phyloP scores from a whole-genome alignment of 2,113 vertebrate genomes.

The Lasiurus cinereus region DNA sequence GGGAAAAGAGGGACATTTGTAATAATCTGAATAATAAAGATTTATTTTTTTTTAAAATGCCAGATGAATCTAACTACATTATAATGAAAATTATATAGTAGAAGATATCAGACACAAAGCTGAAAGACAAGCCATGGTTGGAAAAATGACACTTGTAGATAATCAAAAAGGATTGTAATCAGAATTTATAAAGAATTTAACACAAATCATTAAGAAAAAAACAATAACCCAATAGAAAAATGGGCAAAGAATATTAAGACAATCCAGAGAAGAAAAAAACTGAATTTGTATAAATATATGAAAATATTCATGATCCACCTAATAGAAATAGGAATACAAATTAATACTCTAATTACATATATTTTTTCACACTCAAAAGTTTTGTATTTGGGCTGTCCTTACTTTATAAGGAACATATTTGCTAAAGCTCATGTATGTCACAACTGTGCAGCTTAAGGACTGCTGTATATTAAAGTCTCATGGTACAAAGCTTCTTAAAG shows the following conservation, averaged over 20 bases:
- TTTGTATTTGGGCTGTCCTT: not conserved
- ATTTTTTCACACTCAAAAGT: not conserved
- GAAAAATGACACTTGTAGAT: conserved; percentile 17
- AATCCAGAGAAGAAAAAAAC: not conserved
- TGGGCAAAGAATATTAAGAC: not conserved
- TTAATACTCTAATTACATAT: not conserved
- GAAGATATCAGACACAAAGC: conserved; percentile 38
- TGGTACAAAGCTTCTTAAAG: not conserved
- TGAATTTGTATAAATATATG: not conserved
- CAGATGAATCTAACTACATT: not conserved
- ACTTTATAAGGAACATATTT: not conserved
- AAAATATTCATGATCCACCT: not conserved
- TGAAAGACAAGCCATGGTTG: not conserved
- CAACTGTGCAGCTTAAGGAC: not conserved
- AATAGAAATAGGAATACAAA: not conserved
- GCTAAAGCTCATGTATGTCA: too few species aligned
- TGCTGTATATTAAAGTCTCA: not conserved
- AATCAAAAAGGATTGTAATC: not conserved
- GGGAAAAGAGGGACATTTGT: too few species aligned
- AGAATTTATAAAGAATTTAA: conserved; percentile 21
- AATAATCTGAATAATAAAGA: too few species aligned
- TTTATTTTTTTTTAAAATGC: too few species aligned
- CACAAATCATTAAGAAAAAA: not conserved
- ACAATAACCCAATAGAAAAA: not conserved
- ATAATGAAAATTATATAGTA: conserved; percentile 39